Percentiles rank a stretch among this genome's conserved stretches.
Conservation (phyloP, 2,797 vertebrate genomes). For the Odontamblyopus lacepedii region DNA sequence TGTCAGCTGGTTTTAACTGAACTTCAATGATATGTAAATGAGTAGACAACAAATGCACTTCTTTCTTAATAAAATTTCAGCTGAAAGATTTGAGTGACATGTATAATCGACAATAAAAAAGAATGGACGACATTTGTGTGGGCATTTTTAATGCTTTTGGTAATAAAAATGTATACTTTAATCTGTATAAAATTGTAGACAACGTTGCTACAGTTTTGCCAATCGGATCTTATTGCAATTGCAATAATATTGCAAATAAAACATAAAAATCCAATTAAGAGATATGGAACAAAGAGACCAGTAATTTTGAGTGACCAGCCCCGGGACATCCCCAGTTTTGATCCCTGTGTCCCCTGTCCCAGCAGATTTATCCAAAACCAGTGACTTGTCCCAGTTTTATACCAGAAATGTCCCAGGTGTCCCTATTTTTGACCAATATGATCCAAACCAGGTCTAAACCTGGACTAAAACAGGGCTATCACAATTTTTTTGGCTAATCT, state of each 20-base stretch:
- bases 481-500: too few species aligned
- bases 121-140: conserved; percentile 52
- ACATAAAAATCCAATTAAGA: background rate
- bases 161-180: background rate
- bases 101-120: conserved; percentile 77
- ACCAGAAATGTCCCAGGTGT: too few species aligned
- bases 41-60: conserved; percentile 37
- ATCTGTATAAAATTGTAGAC: too few species aligned
- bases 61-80: conserved; percentile 62
- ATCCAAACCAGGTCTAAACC: too few species aligned
- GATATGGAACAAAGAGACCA: background rate
- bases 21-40: conserved; percentile 75
- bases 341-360: too few species aligned
- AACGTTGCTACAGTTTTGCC: background rate
- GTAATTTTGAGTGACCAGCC: too few species aligned
- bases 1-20: conserved; percentile 92
- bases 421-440: too few species aligned
- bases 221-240: background rate
- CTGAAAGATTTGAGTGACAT: conserved; percentile 59
- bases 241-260: background rate
- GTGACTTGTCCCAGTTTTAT: too few species aligned
- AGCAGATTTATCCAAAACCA: too few species aligned
- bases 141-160: background rate
- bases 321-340: too few species aligned
- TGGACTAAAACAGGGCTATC: too few species aligned